Evolutionary conservation across 2,113 vertebrate genomes (phyloP).

Genomic region (Podarcis raffonei): DNA sequence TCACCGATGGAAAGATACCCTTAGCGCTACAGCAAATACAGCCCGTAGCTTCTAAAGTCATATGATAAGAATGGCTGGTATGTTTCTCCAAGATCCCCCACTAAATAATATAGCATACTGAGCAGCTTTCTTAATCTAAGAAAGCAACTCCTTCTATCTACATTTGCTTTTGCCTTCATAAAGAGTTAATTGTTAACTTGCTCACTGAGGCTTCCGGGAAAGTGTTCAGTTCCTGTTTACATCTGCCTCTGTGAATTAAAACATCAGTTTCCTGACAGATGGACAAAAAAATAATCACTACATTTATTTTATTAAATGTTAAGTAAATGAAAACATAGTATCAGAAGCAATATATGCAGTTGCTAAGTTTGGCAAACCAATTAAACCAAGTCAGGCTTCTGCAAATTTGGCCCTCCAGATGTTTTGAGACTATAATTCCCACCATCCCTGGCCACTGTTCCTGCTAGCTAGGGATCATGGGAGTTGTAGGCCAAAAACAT

Average conservation of each 20-base stretch:
- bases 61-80: background rate
- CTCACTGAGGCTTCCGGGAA: background rate
- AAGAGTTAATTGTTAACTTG: conserved; percentile 6
- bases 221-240: background rate
- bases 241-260: background rate
- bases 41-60: background rate
- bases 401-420: too few species aligned
- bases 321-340: background rate
- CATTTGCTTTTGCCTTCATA: background rate
- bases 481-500: too few species aligned
- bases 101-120: background rate
- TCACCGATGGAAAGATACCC: too few species aligned
- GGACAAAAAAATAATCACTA: background rate
- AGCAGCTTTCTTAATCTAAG: background rate
- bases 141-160: background rate
- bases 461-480: too few species aligned
- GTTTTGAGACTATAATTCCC: too few species aligned
- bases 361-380: background rate
- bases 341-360: background rate
- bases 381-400: too few species aligned
- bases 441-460: too few species aligned
- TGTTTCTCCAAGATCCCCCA: background rate
- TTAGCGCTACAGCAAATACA: too few species aligned
- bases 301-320: background rate
- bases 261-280: background rate